Evolutionary conservation across 2,888 invertebrate species (phyloP), one percentile per base, ranked within the genome.

Genomic region (Catocala fraxini): DNA sequence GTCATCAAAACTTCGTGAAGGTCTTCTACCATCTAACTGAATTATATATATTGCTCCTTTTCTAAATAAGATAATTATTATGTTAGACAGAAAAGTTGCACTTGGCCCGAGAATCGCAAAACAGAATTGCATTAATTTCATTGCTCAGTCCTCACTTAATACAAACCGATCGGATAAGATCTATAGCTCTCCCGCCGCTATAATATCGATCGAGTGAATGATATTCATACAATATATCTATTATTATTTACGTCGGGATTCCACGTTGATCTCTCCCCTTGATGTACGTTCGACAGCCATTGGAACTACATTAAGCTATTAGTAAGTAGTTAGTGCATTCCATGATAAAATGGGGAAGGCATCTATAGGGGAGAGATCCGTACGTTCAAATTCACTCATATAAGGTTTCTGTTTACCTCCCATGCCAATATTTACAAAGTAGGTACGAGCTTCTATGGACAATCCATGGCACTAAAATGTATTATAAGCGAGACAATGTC

Each of bases 281-380:
- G 68, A 78, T 81, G 81, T 80, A 80, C 70, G 78, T 77, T 84
- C 69, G 77, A 76, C 82, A 80, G 80, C 77, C 80, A 86, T 87
- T 84, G 86, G 83, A 83, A 89, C 88, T 90, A 86, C 89, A 91
- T 90, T 90, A 89, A 87, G 86, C 86, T 88, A 91, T 91, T 91
- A 89, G 89, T 85, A 87, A 89, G 87, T 85, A 88, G 82, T 87
- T 88, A 87, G 84, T 83, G 72, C 76, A 81, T 80, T 78, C 73
- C 74, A 64, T 68, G 51, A 51, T 66, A 69, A 77, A 68, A 74
- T 42, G 73, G 71, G 68, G 75, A 71, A 71, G 58, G 52, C 25
- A 47, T 56, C 45, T 63, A 13, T 48, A 58, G 56, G 60, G 60
- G 55, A 52, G 61, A 68, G 35, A 51, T 55, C 51, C 51, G 42